Conservation (phyloP, 2,888 invertebrate species). For the Seladonia tumulorum region DNA sequence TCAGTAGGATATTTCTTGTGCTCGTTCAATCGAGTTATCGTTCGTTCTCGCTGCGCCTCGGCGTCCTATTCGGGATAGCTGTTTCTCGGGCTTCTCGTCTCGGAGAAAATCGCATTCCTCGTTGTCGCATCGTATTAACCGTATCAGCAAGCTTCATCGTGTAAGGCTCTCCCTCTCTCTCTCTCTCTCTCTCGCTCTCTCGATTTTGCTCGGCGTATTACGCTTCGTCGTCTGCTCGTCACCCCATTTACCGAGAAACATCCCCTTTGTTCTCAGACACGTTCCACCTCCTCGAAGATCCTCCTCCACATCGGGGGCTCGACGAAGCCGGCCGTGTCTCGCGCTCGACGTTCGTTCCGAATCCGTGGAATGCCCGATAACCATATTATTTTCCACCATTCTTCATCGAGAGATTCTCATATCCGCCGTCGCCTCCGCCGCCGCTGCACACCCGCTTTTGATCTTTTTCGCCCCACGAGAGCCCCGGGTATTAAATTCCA, state of each 20-base stretch:
- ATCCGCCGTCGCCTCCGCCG: slow-evolving; percentile 29
- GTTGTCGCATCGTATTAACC: slow-evolving; percentile 62
- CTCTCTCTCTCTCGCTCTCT: slow-evolving; percentile 13
- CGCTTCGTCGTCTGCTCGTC: slow-evolving; percentile 49
- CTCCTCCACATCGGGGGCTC: slow-evolving; percentile 31
- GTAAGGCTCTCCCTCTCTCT: slow-evolving; percentile 27
- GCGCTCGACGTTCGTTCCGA: slow-evolving; percentile 43
- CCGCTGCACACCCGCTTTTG: slow-evolving; percentile 14
- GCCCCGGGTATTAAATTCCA: slow-evolving; percentile 49
- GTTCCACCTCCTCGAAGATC: slow-evolving; percentile 45
- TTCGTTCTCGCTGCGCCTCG: slow-evolving; percentile 31
- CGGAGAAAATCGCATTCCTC: slow-evolving; percentile 65
- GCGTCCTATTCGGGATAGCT: slow-evolving; percentile 25
- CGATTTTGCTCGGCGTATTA: slow-evolving; percentile 56
- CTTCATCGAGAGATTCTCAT: slow-evolving; percentile 50
- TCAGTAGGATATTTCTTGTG: slow-evolving; percentile 17
- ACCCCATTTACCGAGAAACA: slow-evolving; percentile 62
- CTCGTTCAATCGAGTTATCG: slow-evolving; percentile 62
- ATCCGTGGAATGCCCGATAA: slow-evolving; percentile 58
- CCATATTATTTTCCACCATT: slow-evolving; percentile 57
- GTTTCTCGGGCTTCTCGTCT: slow-evolving; percentile 59
- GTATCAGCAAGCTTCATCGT: slow-evolving; percentile 61
- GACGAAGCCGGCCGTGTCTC: slow-evolving; percentile 42
- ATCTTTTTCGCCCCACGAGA: slow-evolving; percentile 18
- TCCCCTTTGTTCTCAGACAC: slow-evolving; percentile 62